Base-by-base conservation (phyloP, 2,888 invertebrate species). In the Abrostola tripartita region DNA sequence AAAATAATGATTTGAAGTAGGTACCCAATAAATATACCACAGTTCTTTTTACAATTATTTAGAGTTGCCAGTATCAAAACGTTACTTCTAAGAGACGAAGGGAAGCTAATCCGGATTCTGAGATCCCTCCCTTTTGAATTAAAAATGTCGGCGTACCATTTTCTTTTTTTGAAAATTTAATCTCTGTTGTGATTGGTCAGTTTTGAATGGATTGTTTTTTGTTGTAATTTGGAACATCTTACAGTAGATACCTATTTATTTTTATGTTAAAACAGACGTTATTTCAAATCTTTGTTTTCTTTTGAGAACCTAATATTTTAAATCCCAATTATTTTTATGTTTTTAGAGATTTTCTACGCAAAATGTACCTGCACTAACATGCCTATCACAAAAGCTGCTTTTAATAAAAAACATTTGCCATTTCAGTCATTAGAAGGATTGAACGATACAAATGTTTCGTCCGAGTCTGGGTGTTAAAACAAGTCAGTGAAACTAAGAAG, bases 51-150 rank as follows among this genome's bases (percentile, higher is more conserved):
- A 64, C 58, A 61, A 64, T 57, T 51, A 59, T 68, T 61, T 70
- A 49, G 40, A 68, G 54, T 57, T 54, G 63, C 60, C 60, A 40
- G 68, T 61, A 64, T 66, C 58, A 71, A 69, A 79, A 74, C 65
- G 53, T 64, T 74, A 63, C 66, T 79, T 74, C 74, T 69, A 54
- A 79, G 77, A 76, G 76, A 58, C 50, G 71, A 61, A 74, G 71
- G 79, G 77, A 68, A 54, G 71, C 68, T 81, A 82, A 82, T 81
- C 81, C 82, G 78, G 68, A 71, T 75, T 61, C 71, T 68, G 24
- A 71, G 73, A 71, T 63, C 67, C 68, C 72, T 75, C 78, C 74
- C 65, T 73, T 76, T 76, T 70, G 71, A 80, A 77, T 80, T 77
- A 79, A 76, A 66, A 76, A 74, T 61, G 71, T 76, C 68, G 60